Evolutionary conservation across 2,113 vertebrate species (phyloP), one percentile per base, ranked within the genome.

Genomic region (Recurvirostra avosetta): DNA sequence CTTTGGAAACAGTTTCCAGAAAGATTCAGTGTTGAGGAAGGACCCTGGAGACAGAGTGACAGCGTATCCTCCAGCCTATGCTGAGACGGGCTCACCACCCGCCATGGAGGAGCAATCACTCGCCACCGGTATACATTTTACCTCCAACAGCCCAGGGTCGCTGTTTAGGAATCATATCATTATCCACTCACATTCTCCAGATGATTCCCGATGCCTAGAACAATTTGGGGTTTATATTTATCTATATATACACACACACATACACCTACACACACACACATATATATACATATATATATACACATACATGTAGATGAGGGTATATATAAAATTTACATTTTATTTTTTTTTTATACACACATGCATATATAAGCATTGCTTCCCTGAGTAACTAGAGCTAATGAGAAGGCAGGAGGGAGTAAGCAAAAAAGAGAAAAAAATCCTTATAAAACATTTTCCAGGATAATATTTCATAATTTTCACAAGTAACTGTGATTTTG

Each of bases 231-330:
- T 45, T 36, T 38, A 20, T 6, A 59, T 6, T 10, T 45, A 30
- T 45, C 18, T 45, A 29, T 11, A 63, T 10, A 63, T 9, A 80
- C 11, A 30, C 16, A 36, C 14, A 32, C 4, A 49, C 1, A 30
- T 5, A 21, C 43, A 45, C 43, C 43, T 45, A 45, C 3, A 36
- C 11, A 32, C 4, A 43, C 4, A 30, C 0, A 29, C 6, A 50
- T 17, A 26, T 14, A 70, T 16, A 27, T 26, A 50, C 3, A 55
- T 38, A 40, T 11, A 62, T 3, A 25, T 12, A 56, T 2, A 40
- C 1, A 67, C 17, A 45, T 3, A 26, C 1, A 6, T 5, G 15
- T 16, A 6, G 62, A 40, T 34, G 32, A 59, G 20, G 11, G 12
- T 74, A 8, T 30, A 34, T 30, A 36, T 63, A 32, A 32, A 80